Conservation (phyloP, 1,140 invertebrate genomes). For the Hyles euphorbiae region DNA sequence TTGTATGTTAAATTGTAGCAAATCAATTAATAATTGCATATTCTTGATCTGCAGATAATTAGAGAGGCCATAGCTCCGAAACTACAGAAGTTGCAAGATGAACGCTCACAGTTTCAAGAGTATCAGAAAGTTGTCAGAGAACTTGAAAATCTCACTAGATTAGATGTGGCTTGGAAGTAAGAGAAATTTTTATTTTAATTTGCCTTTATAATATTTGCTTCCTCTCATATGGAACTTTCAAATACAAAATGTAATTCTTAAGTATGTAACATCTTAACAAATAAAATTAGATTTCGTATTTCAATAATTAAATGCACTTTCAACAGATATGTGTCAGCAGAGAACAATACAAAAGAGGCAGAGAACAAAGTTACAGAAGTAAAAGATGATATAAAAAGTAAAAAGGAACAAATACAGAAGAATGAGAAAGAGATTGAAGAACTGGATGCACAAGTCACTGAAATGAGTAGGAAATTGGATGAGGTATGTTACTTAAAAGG, state of each 20-base stretch:
- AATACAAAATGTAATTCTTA: no score
- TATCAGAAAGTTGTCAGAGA: slow-evolving; percentile 92
- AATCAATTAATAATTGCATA: no score
- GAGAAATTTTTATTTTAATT: background rate
- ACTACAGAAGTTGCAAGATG: slow-evolving; percentile 90
- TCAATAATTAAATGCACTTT: background rate
- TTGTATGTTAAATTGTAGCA: no score
- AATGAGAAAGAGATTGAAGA: slow-evolving; percentile 76
- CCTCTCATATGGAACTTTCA: no score
- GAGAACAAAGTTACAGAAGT: slow-evolving; percentile 74
- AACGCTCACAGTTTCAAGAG: slow-evolving; percentile 90
- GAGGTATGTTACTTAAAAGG: slow-evolving; percentile 52
- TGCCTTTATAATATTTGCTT: no score
- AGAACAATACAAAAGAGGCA: slow-evolving; percentile 74
- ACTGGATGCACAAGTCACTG: slow-evolving; percentile 75
- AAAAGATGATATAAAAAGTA: slow-evolving; percentile 72
- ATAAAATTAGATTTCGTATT: background rate
- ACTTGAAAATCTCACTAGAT: slow-evolving; percentile 88
- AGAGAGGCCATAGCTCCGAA: slow-evolving; percentile 93
- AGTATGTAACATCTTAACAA: background rate
- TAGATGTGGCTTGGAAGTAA: slow-evolving; percentile 86
- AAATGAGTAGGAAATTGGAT: slow-evolving; percentile 75
- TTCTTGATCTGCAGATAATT: slow-evolving; percentile 80
- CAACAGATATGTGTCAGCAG: slow-evolving; percentile 71
- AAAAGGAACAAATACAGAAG: slow-evolving; percentile 75